Evolutionary conservation across 2,113 vertebrate species (phyloP), one percentile per base, ranked within the genome.

Genomic region (Struthidea cinerea): DNA sequence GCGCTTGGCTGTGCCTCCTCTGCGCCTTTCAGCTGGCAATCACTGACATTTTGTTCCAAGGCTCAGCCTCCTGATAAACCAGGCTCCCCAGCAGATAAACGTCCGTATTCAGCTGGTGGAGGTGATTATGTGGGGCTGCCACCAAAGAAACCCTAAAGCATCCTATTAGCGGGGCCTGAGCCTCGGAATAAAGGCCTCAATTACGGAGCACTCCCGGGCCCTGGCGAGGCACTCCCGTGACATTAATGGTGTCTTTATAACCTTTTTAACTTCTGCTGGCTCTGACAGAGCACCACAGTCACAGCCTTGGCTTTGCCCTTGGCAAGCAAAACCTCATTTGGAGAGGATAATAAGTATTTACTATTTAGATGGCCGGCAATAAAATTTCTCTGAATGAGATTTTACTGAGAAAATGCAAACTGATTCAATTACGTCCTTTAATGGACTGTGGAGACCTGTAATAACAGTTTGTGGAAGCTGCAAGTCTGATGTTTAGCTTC

Each of bases 371-470:
- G 97, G 97, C 97, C 84, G 96, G 98, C 97, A 98, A 97, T 98
- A 98, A 97, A 98, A 98, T 98, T 98, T 98, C 97, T 98, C 96
- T 97, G 98, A 98, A 98, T 98, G 98, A 98, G 98, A 98, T 98
- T 98, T 98, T 97, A 81, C 95, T 80, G 97, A 88, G 97, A 97
- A 98, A 98, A 98, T 95, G 97, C 98, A 96, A 98, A 97, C 96
- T 99, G 98, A 99, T 99, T 98, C 95, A 98, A 98, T 98, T 98
- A 98, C 98, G 97, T 90, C 98, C 97, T 97, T 98, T 98, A 99
- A 99, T 99, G 98, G 98, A 98, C 98, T 98, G 94, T 97, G 96
- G 97, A 98, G 98, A 98, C 95, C 77, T 97, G 98, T 97, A 97
- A 97, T 98, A 97, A 98, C 97, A 96, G 96, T 95, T 97, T 95